These are phyloP conservation scores for Lumbricus terrestris DNA, from an alignment of 2,888 invertebrate genomes.

Conservation along the genomic window DNA sequence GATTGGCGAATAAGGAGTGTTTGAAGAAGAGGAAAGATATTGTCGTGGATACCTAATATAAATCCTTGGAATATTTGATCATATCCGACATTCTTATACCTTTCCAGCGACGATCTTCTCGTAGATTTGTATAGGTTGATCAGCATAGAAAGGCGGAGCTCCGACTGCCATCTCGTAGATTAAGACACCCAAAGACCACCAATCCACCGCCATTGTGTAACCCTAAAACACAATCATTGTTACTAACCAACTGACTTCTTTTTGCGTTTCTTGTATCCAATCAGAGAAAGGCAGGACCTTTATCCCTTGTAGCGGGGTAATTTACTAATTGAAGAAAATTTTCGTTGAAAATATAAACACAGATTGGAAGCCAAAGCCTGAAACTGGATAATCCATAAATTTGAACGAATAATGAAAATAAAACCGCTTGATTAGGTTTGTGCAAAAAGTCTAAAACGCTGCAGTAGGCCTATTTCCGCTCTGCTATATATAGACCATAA, in stretches of 20 bases:
- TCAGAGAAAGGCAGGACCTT: background rate
- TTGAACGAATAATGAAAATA: no score
- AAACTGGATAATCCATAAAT: no score
- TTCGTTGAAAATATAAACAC: no score
- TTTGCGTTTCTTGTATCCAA: background rate
- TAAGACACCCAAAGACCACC: constrained; percentile 83
- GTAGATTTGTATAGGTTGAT: constrained; percentile 99
- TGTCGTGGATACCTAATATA: no score
- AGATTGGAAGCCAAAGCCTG: no score
- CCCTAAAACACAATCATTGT: constrained; percentile 57
- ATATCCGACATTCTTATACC: constrained; percentile 62
- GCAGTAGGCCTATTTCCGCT: no score
- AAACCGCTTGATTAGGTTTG: no score
- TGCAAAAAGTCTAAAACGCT: no score
- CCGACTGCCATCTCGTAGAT: constrained; percentile 67
- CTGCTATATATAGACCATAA: no score
- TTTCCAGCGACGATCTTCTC: constrained; percentile 99
- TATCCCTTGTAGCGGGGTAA: background rate
- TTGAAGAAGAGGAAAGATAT: no score
- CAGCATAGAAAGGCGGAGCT: constrained; percentile 99
- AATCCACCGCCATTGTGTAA: constrained; percentile 98
- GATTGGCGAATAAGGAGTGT: no score
- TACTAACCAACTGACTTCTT: background rate
- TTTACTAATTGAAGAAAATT: no score
- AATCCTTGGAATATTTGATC: background rate